A percentile compares a stretch with the other conserved stretches of the same genome.
Conservation (phyloP, 2,797 vertebrate genomes). For the Rhinatrema bivittatum region DNA sequence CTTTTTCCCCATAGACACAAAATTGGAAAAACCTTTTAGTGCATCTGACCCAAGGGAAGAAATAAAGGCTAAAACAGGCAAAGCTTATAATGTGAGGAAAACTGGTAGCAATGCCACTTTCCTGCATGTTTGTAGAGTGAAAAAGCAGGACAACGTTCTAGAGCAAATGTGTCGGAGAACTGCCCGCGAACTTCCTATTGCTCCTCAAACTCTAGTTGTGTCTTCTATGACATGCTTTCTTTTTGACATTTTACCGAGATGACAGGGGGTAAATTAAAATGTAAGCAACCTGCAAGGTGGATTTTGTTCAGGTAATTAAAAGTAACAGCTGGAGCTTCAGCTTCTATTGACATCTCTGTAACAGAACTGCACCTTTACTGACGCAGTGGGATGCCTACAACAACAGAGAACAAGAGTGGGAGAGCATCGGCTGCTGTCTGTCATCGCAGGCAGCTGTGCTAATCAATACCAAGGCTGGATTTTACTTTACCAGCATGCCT, state of each 20-base stretch:
- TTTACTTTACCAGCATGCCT: too few relatives aligned
- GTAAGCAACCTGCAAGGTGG: slow-evolving; percentile 10
- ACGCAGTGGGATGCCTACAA: background rate
- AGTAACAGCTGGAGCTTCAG: slow-evolving; percentile 19
- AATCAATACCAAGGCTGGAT: too few relatives aligned
- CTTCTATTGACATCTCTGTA: slow-evolving; percentile 8
- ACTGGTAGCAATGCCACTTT: too few relatives aligned
- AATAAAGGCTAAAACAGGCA: too few relatives aligned
- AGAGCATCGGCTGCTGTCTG: too few relatives aligned
- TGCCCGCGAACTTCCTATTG: background rate
- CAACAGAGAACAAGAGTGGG: background rate
- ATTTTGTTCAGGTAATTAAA: slow-evolving; percentile 19
- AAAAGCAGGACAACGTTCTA: slow-evolving; percentile 5
- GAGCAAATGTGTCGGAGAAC: slow-evolving; percentile 1
- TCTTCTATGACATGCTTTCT: slow-evolving; percentile 2
- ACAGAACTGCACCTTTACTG: background rate
- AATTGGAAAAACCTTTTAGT: too few relatives aligned
- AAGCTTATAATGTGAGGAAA: too few relatives aligned
- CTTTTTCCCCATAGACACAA: too few relatives aligned
- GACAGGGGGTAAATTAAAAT: slow-evolving; percentile 34
- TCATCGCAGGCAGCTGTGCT: too few relatives aligned
- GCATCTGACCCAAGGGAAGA: too few relatives aligned
- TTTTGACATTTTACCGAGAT: slow-evolving; percentile 26
- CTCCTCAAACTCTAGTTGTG: background rate
- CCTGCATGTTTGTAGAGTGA: too few relatives aligned